Evolutionary conservation across 2,113 vertebrate species (phyloP).

Genomic region (Zosterops hypoxanthus): DNA sequence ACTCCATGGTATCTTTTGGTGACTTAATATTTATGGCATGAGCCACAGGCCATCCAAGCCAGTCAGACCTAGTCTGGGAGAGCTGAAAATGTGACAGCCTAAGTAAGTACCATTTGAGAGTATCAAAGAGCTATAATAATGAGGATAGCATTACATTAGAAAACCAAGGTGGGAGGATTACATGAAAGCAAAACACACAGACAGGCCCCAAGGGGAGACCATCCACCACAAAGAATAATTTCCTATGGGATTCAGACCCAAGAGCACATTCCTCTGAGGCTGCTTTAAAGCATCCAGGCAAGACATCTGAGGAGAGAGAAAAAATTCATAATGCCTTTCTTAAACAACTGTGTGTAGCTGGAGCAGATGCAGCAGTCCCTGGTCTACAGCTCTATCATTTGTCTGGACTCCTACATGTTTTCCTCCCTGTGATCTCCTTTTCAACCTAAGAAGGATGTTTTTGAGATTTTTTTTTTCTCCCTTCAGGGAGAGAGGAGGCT

Average conservation of each 20-base stretch:
- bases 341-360: conserved; percentile 23
- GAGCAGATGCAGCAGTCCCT: conserved; percentile 24
- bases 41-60: conserved; percentile 19
- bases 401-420: conserved; percentile 52
- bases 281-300: conserved; percentile 64
- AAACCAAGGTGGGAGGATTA: conserved; percentile 63
- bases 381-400: conserved; percentile 10
- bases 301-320: conserved; percentile 57
- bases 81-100: conserved; percentile 30
- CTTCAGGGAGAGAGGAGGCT: background rate
- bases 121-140: conserved; percentile 62
- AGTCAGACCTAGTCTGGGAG: conserved; percentile 28
- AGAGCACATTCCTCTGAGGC: conserved; percentile 60
- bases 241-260: conserved; percentile 63
- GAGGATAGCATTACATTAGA: conserved; percentile 55
- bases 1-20: background rate
- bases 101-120: conserved; percentile 44
- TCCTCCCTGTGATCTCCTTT: conserved; percentile 35
- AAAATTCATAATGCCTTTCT: conserved; percentile 47
- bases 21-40: conserved; percentile 32
- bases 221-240: conserved; percentile 62
- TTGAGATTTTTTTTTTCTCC: background rate
- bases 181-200: conserved; percentile 63
- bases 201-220: conserved; percentile 60
- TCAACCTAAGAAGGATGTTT: background rate